phyloP scores from a whole-genome alignment of 1,140 invertebrate species.

The Bombus turneri region DNA sequence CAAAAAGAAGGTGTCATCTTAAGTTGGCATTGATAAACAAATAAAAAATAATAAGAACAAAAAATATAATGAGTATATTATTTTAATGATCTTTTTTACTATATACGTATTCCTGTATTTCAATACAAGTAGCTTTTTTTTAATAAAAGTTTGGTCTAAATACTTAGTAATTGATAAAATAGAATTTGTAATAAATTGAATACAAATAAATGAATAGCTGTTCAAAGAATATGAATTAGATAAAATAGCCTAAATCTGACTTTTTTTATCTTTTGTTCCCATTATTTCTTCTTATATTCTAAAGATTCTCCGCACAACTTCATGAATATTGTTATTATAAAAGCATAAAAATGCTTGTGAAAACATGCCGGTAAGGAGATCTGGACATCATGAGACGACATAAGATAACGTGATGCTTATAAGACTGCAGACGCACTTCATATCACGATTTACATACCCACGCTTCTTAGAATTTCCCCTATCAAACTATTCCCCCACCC shows the following conservation, averaged over 20 bases:
- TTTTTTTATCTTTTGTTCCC: neutral
- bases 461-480: slow-evolving; percentile 59
- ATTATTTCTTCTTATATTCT: neutral
- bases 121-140: neutral
- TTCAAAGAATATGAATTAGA: neutral
- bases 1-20: neutral
- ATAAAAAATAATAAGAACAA: neutral
- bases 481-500: slow-evolving; percentile 39
- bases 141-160: neutral
- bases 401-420: slow-evolving; percentile 54
- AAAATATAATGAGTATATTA: neutral
- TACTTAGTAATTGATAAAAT: neutral
- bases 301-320: neutral
- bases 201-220: neutral
- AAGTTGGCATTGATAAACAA: neutral
- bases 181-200: neutral
- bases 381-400: slow-evolving; percentile 45
- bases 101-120: neutral
- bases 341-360: neutral
- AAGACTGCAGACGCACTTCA: slow-evolving; percentile 51
- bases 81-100: neutral
- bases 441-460: slow-evolving; percentile 48
- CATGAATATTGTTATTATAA: neutral
- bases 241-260: neutral
- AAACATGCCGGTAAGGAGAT: slow-evolving; percentile 58